Conservation (phyloP, 2,113 vertebrate species). For the Otis tarda region DNA sequence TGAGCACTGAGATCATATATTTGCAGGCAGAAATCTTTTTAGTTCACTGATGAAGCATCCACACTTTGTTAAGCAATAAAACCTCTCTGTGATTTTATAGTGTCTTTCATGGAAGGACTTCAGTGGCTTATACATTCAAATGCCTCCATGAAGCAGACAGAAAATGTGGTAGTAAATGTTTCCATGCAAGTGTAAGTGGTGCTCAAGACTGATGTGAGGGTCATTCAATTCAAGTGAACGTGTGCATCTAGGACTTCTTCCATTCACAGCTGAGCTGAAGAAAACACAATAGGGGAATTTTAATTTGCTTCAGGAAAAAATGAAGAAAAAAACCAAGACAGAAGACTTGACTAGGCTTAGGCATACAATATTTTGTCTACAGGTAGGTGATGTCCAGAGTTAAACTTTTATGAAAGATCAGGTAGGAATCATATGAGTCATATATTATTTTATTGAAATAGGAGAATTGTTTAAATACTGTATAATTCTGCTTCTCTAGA, state of each 20-base stretch:
- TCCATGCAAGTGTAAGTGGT: not conserved
- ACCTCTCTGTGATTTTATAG: not conserved
- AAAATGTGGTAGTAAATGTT: not conserved
- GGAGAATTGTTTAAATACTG: not conserved
- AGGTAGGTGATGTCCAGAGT: not conserved
- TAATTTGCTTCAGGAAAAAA: not conserved
- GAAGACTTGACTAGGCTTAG: not conserved
- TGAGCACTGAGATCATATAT: not conserved
- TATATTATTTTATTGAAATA: not conserved
- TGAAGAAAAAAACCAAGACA: not conserved
- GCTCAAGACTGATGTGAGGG: not conserved
- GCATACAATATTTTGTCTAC: not conserved
- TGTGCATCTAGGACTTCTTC: not conserved
- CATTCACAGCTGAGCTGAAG: not conserved
- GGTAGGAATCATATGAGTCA: not conserved
- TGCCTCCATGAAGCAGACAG: not conserved
- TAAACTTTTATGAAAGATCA: not conserved
- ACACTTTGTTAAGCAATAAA: not conserved
- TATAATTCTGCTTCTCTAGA: not conserved
- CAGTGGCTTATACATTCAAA: not conserved
- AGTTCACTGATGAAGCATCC: not conserved
- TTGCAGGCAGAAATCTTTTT: not conserved
- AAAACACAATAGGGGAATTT: not conserved
- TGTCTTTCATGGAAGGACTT: not conserved
- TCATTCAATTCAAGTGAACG: not conserved